These are phyloP conservation scores for Prorops nasuta DNA, from an alignment of 1,140 invertebrate species.

Conservation along the genomic window DNA sequence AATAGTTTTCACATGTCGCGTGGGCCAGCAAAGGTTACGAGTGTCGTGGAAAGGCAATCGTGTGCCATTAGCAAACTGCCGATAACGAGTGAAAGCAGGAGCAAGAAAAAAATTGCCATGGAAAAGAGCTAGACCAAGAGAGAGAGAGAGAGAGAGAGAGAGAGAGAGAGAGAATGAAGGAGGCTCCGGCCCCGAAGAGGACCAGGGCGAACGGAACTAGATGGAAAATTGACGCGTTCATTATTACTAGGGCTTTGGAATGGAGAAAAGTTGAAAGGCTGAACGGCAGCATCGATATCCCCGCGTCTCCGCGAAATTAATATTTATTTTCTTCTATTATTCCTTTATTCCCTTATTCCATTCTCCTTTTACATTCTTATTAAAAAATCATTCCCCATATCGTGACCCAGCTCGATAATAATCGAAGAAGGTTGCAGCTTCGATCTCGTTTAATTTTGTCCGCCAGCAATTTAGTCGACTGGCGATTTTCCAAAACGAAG, in stretches of 20 bases:
- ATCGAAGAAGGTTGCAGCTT: no score
- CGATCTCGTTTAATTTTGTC: no score
- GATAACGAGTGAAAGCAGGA: slow-evolving; percentile 33
- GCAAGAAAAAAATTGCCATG: slow-evolving; percentile 24
- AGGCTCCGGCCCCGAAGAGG: no score
- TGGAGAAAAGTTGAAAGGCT: slow-evolving; percentile 1
- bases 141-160: slow-evolving; percentile 16
- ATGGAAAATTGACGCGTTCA: slow-evolving; percentile 39
- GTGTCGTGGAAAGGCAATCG: slow-evolving; percentile 34
- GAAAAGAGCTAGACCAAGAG: slow-evolving; percentile 4
- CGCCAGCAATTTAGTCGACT: no score
- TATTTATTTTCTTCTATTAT: no score
- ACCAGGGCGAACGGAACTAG: slow-evolving; percentile 29
- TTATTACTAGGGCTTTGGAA: slow-evolving; percentile 28
- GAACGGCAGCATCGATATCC: background rate
- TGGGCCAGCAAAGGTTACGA: slow-evolving; percentile 8
- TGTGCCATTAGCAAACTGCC: slow-evolving; percentile 32
- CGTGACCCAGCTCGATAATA: no score
- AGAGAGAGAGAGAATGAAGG: slow-evolving; percentile 2
- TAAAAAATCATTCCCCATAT: no score
- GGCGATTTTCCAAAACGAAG: no score
- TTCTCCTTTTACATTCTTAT: no score
- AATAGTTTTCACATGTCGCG: background rate
- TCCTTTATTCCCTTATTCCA: no score
- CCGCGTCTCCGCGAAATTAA: background rate